Evolutionary conservation across 1,140 invertebrate species (phyloP).

Genomic region (Aphidius gifuensis): DNA sequence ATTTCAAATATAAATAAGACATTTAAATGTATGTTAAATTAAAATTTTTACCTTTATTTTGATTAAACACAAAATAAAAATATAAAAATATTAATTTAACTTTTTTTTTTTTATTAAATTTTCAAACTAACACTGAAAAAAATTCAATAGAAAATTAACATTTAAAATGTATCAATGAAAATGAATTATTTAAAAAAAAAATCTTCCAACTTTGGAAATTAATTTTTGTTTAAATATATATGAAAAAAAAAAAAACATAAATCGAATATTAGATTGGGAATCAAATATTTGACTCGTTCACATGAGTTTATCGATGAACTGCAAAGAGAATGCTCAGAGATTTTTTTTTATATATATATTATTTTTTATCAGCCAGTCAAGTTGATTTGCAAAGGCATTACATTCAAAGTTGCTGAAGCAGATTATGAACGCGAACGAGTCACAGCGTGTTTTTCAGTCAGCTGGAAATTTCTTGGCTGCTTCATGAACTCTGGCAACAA

Average conservation of each 20-base stretch:
- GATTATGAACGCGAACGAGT: slow-evolving; percentile 15
- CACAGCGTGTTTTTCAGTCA: slow-evolving; percentile 32
- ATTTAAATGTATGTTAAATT: too few species aligned
- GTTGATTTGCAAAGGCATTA: slow-evolving; percentile 34
- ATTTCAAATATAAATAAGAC: too few species aligned
- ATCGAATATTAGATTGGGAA: slow-evolving; percentile 10
- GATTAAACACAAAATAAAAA: too few species aligned
- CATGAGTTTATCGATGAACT: background rate
- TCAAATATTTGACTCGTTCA: slow-evolving; percentile 2
- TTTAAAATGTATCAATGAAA: too few species aligned
- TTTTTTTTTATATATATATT: background rate
- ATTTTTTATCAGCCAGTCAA: too few species aligned
- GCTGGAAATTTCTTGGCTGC: slow-evolving; percentile 33
- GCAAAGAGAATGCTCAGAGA: background rate
- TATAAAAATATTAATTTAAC: too few species aligned
- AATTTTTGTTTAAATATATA: background rate
- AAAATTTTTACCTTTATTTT: too few species aligned
- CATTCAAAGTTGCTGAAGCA: slow-evolving; percentile 39
- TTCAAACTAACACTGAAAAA: too few species aligned
- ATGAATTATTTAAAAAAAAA: too few species aligned
- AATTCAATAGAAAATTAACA: too few species aligned
- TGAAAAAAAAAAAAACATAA: background rate
- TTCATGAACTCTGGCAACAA: slow-evolving; percentile 33
- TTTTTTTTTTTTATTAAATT: too few species aligned
- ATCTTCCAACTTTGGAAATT: background rate